Base-by-base conservation (phyloP, 2,888 invertebrate species). In the Prionchulus punctatus region DNA sequence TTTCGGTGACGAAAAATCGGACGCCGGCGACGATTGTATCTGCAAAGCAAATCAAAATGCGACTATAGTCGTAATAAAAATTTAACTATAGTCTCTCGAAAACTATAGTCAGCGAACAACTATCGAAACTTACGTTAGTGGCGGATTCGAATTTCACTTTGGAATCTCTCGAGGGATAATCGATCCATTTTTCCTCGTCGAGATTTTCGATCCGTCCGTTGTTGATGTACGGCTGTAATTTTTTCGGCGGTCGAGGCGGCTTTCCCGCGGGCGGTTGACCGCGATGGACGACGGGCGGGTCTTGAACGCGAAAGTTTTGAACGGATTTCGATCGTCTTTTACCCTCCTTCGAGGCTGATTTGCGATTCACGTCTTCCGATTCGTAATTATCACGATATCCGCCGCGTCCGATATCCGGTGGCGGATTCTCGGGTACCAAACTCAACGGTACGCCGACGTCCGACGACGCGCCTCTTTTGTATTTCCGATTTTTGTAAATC, bases 161-260 rank as follows among this genome's bases (percentile, higher is more conserved):
- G n/a, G n/a, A n/a, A n/a, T n/a, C n/a, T n/a, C n/a, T n/a, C n/a
- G n/a, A n/a, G n/a, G n/a, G n/a, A n/a, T n/a, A n/a, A 36, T 53
- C 53, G 18, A 53, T 28, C 53, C 53, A 53, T 18, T 36, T 18
- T 42, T 53, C 53, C 2, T 23, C 53, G 47, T 18, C 7, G 18
- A 21, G 7, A 21, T 18, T 18, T 7, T 36, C 18, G 7, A 18
- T 36, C 18, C 36, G 36, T 18, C 7, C 36, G 36, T 18, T 18
- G 18, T 36, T 36, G 18, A 18, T 36, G 18, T 36, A 36, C 7
- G 7, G 36, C 36, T 12, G 7, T 18, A 12, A 12, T 36, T 18
- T 18, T 36, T 47, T 23, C 15, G n/a, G 18, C 21, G 18, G 47
- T 47, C n/a, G 7, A 7, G 47, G 47, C 7, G n/a, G 47, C 7